These are phyloP conservation scores for Polypedilum pembai DNA, from an alignment of 1,140 invertebrate genomes.

Conservation along the genomic window DNA sequence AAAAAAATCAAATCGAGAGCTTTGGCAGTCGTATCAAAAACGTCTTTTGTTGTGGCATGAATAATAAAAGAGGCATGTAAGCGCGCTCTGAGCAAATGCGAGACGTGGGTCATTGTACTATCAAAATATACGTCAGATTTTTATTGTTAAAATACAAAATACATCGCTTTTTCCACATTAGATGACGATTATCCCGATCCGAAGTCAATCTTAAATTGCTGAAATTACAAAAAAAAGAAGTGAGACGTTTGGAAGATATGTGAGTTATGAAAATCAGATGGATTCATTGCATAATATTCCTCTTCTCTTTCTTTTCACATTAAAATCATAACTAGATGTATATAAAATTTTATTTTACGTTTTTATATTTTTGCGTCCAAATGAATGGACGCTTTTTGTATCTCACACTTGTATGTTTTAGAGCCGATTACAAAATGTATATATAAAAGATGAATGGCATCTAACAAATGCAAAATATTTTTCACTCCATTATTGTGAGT, in stretches of 20 bases:
- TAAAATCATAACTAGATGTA: not conserved
- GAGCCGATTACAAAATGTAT: not conserved
- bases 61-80: constrained; percentile 22
- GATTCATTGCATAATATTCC: not conserved
- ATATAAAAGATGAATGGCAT: not conserved
- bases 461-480: not conserved
- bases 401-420: not conserved
- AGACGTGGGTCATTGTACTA: constrained; percentile 23
- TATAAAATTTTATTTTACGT: not conserved
- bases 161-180: not conserved
- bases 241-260: not conserved
- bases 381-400: not conserved
- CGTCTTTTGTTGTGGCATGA: constrained; percentile 21
- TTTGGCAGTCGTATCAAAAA: not conserved
- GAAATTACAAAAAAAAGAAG: not conserved
- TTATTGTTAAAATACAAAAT: not conserved
- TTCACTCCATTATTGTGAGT: not conserved
- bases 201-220: not conserved
- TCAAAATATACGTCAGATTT: not conserved
- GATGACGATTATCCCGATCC: not conserved
- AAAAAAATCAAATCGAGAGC: not conserved
- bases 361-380: not conserved
- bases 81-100: not conserved
- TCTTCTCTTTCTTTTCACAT: not conserved
- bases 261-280: constrained; percentile 18